Conservation (phyloP, 2,113 vertebrate species). For the Euleptes europaea region DNA sequence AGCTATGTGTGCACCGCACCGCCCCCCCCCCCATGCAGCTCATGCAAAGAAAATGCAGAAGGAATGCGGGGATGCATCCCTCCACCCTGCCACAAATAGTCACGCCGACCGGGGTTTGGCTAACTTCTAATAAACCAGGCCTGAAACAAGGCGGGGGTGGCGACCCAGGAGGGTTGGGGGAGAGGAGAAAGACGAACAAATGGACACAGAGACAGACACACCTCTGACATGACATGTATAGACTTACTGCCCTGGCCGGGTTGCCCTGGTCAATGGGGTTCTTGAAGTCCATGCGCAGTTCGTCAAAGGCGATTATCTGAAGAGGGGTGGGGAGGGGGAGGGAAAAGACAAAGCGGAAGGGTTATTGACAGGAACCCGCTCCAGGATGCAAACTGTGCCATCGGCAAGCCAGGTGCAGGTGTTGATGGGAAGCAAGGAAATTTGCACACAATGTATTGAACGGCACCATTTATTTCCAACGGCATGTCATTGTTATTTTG, state of each 20-base stretch:
- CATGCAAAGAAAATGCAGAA: background rate
- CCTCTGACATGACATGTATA: constrained; percentile 69
- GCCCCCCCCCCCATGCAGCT: too few species aligned
- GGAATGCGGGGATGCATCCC: too few species aligned
- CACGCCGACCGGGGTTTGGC: background rate
- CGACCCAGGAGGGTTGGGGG: too few species aligned
- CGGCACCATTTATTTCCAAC: background rate
- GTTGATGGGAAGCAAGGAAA: background rate
- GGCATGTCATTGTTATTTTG: too few species aligned
- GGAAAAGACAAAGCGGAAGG: constrained; percentile 1
- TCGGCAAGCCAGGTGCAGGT: background rate
- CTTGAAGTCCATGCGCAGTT: constrained; percentile 93
- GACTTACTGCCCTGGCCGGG: constrained; percentile 91
- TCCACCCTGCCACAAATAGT: background rate
- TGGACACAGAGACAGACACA: constrained; percentile 68
- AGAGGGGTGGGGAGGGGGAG: background rate
- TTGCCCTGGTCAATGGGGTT: constrained; percentile 96
- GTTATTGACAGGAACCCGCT: background rate
- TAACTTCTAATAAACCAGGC: background rate
- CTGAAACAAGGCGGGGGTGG: background rate
- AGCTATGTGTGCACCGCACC: too few species aligned
- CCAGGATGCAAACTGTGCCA: background rate
- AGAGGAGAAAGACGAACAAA: constrained; percentile 11
- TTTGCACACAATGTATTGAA: background rate
- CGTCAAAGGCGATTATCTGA: constrained; percentile 94